Base-by-base conservation (phyloP, 2,113 vertebrate species). In the Erythrocercus mccallii region DNA sequence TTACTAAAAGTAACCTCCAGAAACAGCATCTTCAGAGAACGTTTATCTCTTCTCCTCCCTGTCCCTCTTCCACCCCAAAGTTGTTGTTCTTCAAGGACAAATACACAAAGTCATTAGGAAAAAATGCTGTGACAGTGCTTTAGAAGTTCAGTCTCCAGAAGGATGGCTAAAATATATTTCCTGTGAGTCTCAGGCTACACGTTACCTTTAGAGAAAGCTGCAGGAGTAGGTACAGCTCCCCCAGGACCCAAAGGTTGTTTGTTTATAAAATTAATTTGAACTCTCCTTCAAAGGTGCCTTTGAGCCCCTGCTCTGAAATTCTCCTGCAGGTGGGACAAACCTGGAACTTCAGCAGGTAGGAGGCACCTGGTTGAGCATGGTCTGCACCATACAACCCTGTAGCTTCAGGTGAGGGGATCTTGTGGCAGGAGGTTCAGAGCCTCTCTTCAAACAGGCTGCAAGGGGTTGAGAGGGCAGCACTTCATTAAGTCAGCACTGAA, bases 71-170 rank as follows among this genome's bases (percentile, higher is more conserved):
- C 33, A 30, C 20, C 33, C n/a, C 54, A 73, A 76, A 87, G 18
- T 28, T 85, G 61, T 18, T 89, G 24, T 53, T 73, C 42, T 84
- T 95, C 78, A 91, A 80, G 92, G 92, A 94, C 81, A 94, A 95
- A 86, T 31, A 69, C 62, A 90, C 28, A 72, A 91, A 93, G 23
- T 74, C 31, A 64, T 79, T 51, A 53, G 20, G 68, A 69, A 94
- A 92, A 96, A 91, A n/a, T 57, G 35, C 54, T 66, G 38, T 57
- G 86, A 14, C 3, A 18, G 30, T 28, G 28, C 44, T 89, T 72
- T 33, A 72, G 15, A 89, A 85, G 45, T 73, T 85, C 27, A 25
- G 15, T 42, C 24, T 92, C 38, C 44, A 68, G 54, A 25, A 78
- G 14, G 38, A 15, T 40, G 25, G 61, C 25, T 56, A 56, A 91